Percentiles rank a stretch among this genome's conserved stretches.
Evolutionary conservation across 2,797 vertebrate species (phyloP).

Genomic region (Anas flavirostris): DNA sequence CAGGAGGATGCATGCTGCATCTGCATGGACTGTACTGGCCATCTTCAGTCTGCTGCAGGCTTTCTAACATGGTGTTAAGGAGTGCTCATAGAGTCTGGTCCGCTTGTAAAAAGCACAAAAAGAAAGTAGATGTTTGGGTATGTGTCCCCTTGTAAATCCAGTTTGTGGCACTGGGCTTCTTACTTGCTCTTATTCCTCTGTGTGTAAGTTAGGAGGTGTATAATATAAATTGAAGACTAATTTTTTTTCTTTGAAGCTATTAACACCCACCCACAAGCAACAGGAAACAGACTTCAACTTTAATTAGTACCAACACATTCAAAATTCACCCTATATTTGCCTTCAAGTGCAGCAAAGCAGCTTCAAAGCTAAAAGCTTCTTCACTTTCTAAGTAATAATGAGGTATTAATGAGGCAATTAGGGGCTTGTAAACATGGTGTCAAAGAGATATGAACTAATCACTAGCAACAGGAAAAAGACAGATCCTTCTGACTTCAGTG

Average conservation of each 20-base stretch:
- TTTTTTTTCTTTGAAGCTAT: conserved; percentile 78
- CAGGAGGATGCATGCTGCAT: fast-evolving
- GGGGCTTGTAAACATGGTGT: conserved; percentile 78
- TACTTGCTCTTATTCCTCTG: not conserved
- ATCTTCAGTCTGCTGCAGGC: not conserved
- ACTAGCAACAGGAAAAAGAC: conserved; percentile 68
- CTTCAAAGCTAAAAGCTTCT: conserved; percentile 81
- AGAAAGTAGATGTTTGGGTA: not conserved
- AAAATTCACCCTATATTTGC: conserved; percentile 70
- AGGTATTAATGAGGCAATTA: conserved; percentile 85
- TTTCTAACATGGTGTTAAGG: fast-evolving
- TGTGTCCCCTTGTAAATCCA: not conserved
- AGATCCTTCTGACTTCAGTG: conserved; percentile 68
- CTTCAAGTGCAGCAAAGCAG: conserved; percentile 63
- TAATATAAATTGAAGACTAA: conserved; percentile 72
- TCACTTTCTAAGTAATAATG: conserved; percentile 80
- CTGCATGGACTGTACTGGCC: not conserved
- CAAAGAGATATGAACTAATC: conserved; percentile 76
- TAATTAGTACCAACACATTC: conserved; percentile 79
- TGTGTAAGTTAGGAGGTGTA: not conserved
- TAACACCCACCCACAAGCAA: conserved; percentile 76
- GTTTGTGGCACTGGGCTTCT: not conserved
- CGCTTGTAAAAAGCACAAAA: not conserved
- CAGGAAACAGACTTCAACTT: conserved; percentile 80
- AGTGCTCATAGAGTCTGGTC: not conserved